Evolutionary conservation across 1,140 invertebrate species (phyloP).

Genomic region (Megalonaias nervosa): DNA sequence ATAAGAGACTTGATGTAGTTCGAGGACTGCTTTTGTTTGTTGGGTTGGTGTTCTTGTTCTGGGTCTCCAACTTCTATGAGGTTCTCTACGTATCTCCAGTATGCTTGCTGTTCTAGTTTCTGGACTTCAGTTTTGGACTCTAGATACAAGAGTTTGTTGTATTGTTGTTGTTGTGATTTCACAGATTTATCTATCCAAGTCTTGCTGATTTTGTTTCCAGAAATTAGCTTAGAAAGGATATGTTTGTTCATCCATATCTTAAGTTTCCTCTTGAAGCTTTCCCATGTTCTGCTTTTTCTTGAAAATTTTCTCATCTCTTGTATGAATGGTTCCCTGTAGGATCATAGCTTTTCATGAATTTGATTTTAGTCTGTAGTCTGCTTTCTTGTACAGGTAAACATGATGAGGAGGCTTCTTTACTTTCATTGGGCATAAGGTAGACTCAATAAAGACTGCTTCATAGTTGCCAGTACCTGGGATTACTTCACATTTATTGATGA

Average conservation of each 20-base stretch:
- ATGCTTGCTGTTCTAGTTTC: too few species aligned
- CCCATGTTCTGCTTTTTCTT: background rate
- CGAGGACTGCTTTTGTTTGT: slow-evolving; percentile 17
- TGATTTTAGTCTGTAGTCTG: slow-evolving; percentile 5
- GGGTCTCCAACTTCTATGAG: slow-evolving; percentile 2
- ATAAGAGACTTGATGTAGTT: slow-evolving; percentile 20
- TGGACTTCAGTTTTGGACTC: background rate
- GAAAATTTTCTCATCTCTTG: too few species aligned
- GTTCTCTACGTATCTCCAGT: too few species aligned
- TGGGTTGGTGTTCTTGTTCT: background rate
- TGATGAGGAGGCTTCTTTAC: background rate
- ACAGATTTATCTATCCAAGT: slow-evolving; percentile 13
- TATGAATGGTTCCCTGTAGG: background rate
- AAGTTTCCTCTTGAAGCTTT: background rate
- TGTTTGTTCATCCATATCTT: background rate
- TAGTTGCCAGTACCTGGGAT: slow-evolving; percentile 26
- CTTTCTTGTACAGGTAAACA: slow-evolving; percentile 18
- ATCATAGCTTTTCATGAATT: background rate
- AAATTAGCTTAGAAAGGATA: slow-evolving; percentile 8
- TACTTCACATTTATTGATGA: slow-evolving; percentile 29
- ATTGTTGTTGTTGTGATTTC: background rate
- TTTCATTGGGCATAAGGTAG: slow-evolving; percentile 17
- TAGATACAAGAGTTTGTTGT: slow-evolving; percentile 4
- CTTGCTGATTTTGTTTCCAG: background rate
- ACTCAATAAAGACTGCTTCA: slow-evolving; percentile 27